A percentile compares a stretch with the other conserved stretches of the same genome.
Conservation (phyloP, 2,797 vertebrate species). For the Leptatherina wallacei region DNA sequence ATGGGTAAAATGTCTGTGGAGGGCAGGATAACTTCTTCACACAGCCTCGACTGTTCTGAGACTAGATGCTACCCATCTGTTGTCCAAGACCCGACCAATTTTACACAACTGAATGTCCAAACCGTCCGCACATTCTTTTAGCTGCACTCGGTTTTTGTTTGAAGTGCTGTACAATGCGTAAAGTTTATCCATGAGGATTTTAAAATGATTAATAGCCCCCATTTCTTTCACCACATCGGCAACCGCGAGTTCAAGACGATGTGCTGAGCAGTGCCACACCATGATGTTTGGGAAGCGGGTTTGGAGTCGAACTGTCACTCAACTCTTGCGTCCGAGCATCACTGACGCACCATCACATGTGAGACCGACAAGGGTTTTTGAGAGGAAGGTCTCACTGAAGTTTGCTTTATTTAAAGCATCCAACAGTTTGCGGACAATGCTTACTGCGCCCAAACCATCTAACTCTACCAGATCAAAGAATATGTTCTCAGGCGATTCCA, state of each 20-base stretch:
- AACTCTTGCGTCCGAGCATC: neutral
- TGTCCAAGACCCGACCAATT: neutral
- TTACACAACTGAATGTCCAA: conserved; percentile 6
- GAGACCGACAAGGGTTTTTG: neutral
- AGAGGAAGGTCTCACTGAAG: conserved; percentile 2
- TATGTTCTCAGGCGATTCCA: neutral
- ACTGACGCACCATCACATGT: neutral
- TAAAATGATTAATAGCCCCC: conserved; percentile 1
- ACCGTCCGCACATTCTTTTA: neutral
- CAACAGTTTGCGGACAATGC: neutral
- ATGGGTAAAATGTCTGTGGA: too few species aligned
- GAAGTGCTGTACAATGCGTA: neutral
- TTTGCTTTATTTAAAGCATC: conserved; percentile 1
- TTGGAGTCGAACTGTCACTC: neutral
- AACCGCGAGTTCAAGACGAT: neutral
- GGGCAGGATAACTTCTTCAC: neutral
- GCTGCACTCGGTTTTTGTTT: conserved; percentile 2
- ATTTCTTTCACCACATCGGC: neutral
- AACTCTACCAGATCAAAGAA: neutral
- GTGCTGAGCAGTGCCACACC: neutral
- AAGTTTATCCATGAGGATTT: conserved; percentile 13
- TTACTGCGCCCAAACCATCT: neutral
- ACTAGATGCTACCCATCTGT: neutral
- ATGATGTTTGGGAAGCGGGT: neutral
- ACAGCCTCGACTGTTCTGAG: neutral